These are phyloP conservation scores for Linyphia triangularis DNA, from an alignment of 2,888 invertebrate species.

Conservation along the genomic window DNA sequence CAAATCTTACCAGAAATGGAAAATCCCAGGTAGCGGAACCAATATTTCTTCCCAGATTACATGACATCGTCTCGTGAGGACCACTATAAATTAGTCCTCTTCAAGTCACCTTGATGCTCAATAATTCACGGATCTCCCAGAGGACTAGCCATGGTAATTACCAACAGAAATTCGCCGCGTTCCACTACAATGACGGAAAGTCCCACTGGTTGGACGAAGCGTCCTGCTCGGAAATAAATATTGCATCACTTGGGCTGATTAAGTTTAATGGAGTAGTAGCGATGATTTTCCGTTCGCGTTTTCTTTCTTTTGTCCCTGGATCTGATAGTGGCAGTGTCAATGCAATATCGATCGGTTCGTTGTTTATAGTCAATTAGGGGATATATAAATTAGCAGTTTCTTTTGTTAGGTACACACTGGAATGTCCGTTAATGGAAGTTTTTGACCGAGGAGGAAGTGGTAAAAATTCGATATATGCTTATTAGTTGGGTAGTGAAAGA, in stretches of 20 bases:
- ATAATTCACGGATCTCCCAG: conserved; percentile 43
- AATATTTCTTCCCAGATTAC: conserved; percentile 30
- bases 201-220: neutral
- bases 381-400: conserved; percentile 13
- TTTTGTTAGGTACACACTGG: conserved; percentile 15
- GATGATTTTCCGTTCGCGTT: conserved; percentile 32
- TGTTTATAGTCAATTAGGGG: conserved; percentile 61
- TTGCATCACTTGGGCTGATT: conserved; percentile 64
- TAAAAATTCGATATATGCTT: conserved; percentile 25
- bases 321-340: conserved; percentile 30
- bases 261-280: conserved; percentile 57
- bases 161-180: conserved; percentile 53
- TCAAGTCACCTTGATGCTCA: conserved; percentile 54
- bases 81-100: conserved; percentile 59
- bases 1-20: neutral
- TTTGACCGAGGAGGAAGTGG: neutral
- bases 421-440: conserved; percentile 29
- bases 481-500: neutral
- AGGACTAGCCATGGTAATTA: conserved; percentile 49
- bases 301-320: neutral
- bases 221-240: conserved; percentile 41
- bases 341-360: conserved; percentile 20
- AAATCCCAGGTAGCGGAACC: neutral
- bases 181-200: conserved; percentile 29
- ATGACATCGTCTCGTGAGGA: conserved; percentile 16